Conservation (phyloP, 2,797 vertebrate species). For the Australoheros facetus region DNA sequence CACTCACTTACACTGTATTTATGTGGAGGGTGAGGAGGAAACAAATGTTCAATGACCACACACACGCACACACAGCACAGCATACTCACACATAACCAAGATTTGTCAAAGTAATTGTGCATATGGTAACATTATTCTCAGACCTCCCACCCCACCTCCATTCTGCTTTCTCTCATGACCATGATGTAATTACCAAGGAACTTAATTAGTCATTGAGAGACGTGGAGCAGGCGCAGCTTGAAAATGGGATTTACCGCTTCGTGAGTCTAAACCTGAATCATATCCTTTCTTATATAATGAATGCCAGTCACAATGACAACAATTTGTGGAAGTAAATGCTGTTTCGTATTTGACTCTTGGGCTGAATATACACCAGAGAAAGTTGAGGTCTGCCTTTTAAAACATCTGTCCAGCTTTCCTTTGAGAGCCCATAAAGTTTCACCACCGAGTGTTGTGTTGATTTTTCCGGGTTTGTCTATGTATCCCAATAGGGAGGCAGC, state of each 20-base stretch:
- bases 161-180: constrained; percentile 54
- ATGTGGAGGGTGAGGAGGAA: constrained; percentile 60
- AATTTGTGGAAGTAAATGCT: constrained; percentile 21
- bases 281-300: constrained; percentile 33
- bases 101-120: constrained; percentile 64
- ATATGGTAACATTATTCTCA: constrained; percentile 67
- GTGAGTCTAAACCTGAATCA: constrained; percentile 27
- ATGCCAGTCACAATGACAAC: constrained; percentile 34
- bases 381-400: constrained; percentile 34
- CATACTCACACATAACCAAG: constrained; percentile 50
- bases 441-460: constrained; percentile 67
- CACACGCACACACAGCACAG: constrained; percentile 42
- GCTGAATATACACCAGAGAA: constrained; percentile 29
- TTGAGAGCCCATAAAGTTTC: constrained; percentile 78
- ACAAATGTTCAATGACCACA: constrained; percentile 59
- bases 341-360: constrained; percentile 28
- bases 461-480: constrained; percentile 64
- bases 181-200: constrained; percentile 73
- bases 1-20: constrained; percentile 65
- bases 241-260: constrained; percentile 51
- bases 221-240: constrained; percentile 35
- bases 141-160: constrained; percentile 52
- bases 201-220: constrained; percentile 67
- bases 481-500: constrained; percentile 74
- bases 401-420: constrained; percentile 78